Conservation (phyloP, 2,888 invertebrate genomes). For the Nymphalis urticae region DNA sequence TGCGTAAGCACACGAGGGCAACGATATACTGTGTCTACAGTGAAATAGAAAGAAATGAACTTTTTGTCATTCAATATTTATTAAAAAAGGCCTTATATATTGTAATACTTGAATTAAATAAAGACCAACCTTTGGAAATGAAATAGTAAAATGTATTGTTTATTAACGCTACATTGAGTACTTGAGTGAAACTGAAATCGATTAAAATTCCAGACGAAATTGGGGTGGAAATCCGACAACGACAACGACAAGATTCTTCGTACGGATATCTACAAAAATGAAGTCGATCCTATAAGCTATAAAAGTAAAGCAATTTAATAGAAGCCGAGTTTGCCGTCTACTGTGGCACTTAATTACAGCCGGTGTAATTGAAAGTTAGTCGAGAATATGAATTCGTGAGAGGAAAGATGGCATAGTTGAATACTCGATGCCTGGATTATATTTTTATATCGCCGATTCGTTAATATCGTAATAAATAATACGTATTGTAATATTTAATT, state of each 20-base stretch:
- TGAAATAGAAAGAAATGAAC: background rate
- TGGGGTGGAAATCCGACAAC: slow-evolving; percentile 42
- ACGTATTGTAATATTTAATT: background rate
- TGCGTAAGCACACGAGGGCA: background rate
- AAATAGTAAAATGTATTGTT: background rate
- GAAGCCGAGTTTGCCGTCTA: slow-evolving; percentile 61
- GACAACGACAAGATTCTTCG: slow-evolving; percentile 35
- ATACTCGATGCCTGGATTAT: slow-evolving; percentile 12
- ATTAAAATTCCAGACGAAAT: slow-evolving; percentile 49
- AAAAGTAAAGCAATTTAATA: slow-evolving; percentile 71
- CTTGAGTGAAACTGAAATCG: slow-evolving; percentile 34
- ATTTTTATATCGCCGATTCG: slow-evolving; percentile 15
- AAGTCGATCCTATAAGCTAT: slow-evolving; percentile 60
- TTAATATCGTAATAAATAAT: background rate
- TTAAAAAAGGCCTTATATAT: no score
- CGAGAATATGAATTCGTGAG: slow-evolving; percentile 15
- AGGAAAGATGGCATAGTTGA: slow-evolving; percentile 10
- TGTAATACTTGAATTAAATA: no score
- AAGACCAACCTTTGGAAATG: no score
- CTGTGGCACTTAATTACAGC: slow-evolving; percentile 69
- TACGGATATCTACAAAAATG: slow-evolving; percentile 58
- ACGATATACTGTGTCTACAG: background rate
- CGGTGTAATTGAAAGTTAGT: slow-evolving; percentile 69
- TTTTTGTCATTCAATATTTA: background rate
- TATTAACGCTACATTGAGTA: slow-evolving; percentile 26